A percentile compares a stretch with the other conserved stretches of the same genome.
Conservation (phyloP, 2,888 invertebrate species). For the Druceiella hillmani region DNA sequence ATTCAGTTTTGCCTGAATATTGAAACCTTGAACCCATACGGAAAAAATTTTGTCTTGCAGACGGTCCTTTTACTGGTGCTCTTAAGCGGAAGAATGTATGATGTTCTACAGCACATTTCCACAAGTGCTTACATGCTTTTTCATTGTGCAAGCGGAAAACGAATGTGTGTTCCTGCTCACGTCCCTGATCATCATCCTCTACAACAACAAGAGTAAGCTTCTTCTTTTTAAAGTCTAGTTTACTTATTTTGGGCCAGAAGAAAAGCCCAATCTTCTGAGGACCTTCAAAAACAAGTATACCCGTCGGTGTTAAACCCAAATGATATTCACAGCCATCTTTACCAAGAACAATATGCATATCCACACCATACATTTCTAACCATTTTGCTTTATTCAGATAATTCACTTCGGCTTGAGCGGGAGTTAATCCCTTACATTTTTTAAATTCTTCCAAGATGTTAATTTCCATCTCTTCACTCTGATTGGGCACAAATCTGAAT, state of each 20-base stretch:
- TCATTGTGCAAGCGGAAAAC: constrained; percentile 94
- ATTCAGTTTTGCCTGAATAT: constrained; percentile 93
- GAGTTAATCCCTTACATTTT: constrained; percentile 79
- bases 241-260: constrained; percentile 99
- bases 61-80: constrained; percentile 82
- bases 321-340: constrained; percentile 96
- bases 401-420: constrained; percentile 92
- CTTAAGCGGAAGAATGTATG: constrained; percentile 97
- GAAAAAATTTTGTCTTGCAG: constrained; percentile 92
- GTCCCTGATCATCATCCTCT: constrained; percentile 96
- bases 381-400: constrained; percentile 96
- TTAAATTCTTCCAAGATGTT: constrained; percentile 90
- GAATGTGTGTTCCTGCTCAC: constrained; percentile 97
- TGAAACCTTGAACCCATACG: constrained; percentile 97
- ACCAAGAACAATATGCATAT: constrained; percentile 95
- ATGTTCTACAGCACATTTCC: constrained; percentile 99
- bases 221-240: constrained; percentile 96
- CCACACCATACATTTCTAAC: constrained; percentile 98
- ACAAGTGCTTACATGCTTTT: constrained; percentile 98
- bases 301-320: constrained; percentile 95
- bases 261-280: constrained; percentile 96
- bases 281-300: constrained; percentile 96
- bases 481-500: constrained; percentile 94
- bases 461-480: constrained; percentile 95
- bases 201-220: constrained; percentile 95